Conservation (phyloP, 2,888 invertebrate genomes). For the Galerucella pusilla region DNA sequence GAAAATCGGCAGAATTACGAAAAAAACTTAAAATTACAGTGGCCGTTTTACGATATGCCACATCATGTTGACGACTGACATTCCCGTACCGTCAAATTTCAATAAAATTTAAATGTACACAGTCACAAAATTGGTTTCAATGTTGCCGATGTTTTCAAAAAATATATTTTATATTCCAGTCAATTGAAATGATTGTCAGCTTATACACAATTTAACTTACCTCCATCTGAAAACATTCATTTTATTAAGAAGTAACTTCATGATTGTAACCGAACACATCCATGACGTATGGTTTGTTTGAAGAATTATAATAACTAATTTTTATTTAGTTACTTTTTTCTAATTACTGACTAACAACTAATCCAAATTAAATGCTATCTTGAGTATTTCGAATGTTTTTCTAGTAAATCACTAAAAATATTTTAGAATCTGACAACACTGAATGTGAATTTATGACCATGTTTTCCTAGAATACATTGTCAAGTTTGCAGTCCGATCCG, state of each 20-base stretch:
- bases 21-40: constrained; percentile 65
- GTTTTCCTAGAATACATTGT: constrained; percentile 8
- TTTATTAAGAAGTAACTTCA: no score
- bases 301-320: no score
- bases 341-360: neutral
- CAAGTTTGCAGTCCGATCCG: constrained; percentile 48
- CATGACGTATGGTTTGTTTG: no score
- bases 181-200: neutral
- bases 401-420: neutral
- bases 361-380: neutral
- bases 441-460: neutral
- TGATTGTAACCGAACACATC: no score
- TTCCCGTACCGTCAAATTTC: constrained; percentile 40
- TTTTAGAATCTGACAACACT: neutral
- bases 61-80: constrained; percentile 67
- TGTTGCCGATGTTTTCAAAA: neutral
- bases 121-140: constrained; percentile 5
- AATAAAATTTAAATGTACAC: constrained; percentile 1
- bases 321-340: neutral
- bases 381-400: neutral
- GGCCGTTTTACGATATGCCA: constrained; percentile 66
- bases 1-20: constrained; percentile 60
- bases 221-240: no score
- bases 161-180: neutral
- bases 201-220: no score